Evolutionary conservation across 2,888 invertebrate genomes (phyloP), one percentile per base, ranked within the genome.

Genomic region (Sturmia bella): DNA sequence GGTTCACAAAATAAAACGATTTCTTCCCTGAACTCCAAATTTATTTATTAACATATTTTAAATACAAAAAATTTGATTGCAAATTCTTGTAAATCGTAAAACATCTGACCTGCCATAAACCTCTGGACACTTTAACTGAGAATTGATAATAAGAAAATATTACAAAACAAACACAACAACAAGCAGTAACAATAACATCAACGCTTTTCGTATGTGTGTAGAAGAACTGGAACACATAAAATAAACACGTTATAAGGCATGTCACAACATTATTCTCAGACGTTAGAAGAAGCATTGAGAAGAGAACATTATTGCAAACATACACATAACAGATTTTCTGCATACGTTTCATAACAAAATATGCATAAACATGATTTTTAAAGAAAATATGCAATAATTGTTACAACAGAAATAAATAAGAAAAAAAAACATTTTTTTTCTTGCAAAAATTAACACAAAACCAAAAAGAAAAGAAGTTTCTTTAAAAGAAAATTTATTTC

Each of bases 181-280:
- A 54, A 32, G 5, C 13, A 54, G 9, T 32, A 7, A 5, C 3
- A 32, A 32, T 7, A 32, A 54, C 21, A 56, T 17, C 24, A 56
- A 48, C 24, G 24, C 7, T 27, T 13, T 4, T 15, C 43, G 54
- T 37, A 64, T 64, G 2, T 48, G 9, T 50, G 24, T 7, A 32
- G n/a, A 48, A 70, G 45, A 81, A 77, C 63, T 82, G 59, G 81
- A 82, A 82, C 81, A 77, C 73, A 57, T 64, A 50, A 64, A 50
- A 64, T 41, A 78, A 78, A 72, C 61, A 64, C 21, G 56, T 64
- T 64, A 64, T 50, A 37, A 32, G 56, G 21, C 64, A 73, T 79
- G 79, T 54, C 75, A 59, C 50, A 68, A 57, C 19, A 48, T 9
- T n/a, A 66, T 75, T 50, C 57, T 21, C 50, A 75, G 57, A 50